phyloP scores from a whole-genome alignment of 2,113 vertebrate genomes.

The Pteropus alecto region DNA sequence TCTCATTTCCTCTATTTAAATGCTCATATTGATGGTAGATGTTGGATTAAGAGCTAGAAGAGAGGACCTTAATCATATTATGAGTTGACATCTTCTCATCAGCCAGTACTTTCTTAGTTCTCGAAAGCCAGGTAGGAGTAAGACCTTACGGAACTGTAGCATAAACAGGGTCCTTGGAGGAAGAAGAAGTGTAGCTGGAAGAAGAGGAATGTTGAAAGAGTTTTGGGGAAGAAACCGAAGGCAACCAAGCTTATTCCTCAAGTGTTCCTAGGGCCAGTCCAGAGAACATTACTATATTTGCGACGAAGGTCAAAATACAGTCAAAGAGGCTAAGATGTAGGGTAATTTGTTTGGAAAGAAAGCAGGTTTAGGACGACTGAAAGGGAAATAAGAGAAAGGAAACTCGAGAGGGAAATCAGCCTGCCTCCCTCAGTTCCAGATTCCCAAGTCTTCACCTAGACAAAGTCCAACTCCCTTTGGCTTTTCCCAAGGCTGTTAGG shows the following conservation, averaged over 20 bases:
- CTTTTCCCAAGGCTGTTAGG: slow-evolving; percentile 67
- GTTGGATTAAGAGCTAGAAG: background rate
- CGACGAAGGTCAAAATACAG: background rate
- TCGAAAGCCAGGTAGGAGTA: background rate
- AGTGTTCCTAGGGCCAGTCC: background rate
- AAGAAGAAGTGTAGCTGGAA: background rate
- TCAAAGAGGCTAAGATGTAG: background rate
- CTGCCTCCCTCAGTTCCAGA: slow-evolving; percentile 52
- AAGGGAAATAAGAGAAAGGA: background rate
- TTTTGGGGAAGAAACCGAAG: background rate
- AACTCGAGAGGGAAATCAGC: background rate
- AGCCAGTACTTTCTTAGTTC: background rate
- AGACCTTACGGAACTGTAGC: background rate
- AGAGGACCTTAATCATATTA: background rate
- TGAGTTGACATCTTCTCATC: background rate
- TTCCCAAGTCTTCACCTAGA: slow-evolving; percentile 72
- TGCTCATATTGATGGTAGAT: background rate
- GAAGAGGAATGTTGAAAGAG: background rate
- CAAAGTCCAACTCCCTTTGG: slow-evolving; percentile 71
- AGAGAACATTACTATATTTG: background rate
- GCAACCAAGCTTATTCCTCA: background rate
- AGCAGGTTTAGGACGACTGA: background rate
- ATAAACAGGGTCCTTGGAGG: background rate
- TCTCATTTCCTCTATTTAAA: background rate
- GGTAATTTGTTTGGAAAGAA: background rate